Percentiles rank a stretch among this genome's conserved stretches.
phyloP scores from a whole-genome alignment of 1,140 invertebrate genomes.

The Babylonia areolata region DNA sequence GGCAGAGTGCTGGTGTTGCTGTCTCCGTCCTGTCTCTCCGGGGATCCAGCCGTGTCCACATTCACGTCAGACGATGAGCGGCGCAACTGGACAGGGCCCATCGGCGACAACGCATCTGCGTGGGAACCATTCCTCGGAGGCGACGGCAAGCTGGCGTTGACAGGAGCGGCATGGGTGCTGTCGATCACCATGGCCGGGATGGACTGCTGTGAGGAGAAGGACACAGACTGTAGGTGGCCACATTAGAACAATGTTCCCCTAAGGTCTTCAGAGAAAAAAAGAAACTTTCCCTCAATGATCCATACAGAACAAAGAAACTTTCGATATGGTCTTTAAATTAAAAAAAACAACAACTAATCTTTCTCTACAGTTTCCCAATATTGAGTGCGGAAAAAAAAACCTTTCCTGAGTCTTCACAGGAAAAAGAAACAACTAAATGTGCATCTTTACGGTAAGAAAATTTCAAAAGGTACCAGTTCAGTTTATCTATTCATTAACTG shows the following conservation, averaged over 20 bases:
- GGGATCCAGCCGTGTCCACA: neutral
- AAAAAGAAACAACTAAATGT: too few relatives aligned
- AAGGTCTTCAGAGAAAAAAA: too few relatives aligned
- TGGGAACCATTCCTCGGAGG: neutral
- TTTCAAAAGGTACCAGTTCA: too few relatives aligned
- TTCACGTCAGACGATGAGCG: slow-evolving; percentile 10
- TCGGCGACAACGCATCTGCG: neutral
- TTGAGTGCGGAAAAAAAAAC: too few relatives aligned
- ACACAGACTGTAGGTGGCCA: neutral
- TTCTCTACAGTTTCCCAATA: too few relatives aligned
- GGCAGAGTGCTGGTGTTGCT: neutral
- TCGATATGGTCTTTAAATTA: too few relatives aligned
- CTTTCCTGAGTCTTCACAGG: too few relatives aligned
- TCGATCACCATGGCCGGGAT: slow-evolving; percentile 6
- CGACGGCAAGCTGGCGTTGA: neutral
- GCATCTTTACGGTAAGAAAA: too few relatives aligned
- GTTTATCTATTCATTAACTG: too few relatives aligned
- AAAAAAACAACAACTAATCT: too few relatives aligned
- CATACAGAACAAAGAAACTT: too few relatives aligned
- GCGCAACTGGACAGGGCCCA: neutral
- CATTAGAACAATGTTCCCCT: neutral
- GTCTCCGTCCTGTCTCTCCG: neutral
- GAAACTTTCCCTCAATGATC: too few relatives aligned
- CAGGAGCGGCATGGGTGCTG: neutral
- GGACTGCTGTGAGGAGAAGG: slow-evolving; percentile 16